Percentiles rank a stretch among this genome's conserved stretches.
phyloP scores from a whole-genome alignment of 2,113 vertebrate species.

The Cavia porcellus region DNA sequence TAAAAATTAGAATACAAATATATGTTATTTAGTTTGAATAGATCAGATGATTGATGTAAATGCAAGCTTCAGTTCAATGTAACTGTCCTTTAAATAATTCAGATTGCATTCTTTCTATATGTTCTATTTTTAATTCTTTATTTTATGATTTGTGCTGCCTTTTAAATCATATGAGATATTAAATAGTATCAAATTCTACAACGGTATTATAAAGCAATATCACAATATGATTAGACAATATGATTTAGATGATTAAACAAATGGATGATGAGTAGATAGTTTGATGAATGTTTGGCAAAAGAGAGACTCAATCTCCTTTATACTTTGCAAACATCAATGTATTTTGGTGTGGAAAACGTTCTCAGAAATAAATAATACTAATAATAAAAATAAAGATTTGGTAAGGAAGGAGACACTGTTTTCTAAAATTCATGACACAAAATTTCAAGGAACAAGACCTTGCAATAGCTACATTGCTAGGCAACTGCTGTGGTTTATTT shows the following conservation, averaged over 20 bases:
- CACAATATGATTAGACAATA: neutral
- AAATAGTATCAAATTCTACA: slow-evolving; percentile 46
- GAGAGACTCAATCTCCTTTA: neutral
- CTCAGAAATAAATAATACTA: neutral
- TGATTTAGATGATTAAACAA: slow-evolving; percentile 17
- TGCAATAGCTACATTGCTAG: neutral
- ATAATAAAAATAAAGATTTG: neutral
- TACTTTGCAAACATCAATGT: neutral
- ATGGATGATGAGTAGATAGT: neutral
- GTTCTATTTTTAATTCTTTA: slow-evolving; percentile 4
- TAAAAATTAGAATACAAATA: neutral
- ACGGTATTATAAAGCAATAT: slow-evolving; percentile 10
- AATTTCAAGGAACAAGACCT: neutral
- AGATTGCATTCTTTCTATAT: neutral
- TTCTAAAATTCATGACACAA: neutral
- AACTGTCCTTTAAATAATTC: slow-evolving; percentile 57
- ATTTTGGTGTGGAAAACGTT: neutral
- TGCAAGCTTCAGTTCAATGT: neutral
- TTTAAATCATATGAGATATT: neutral
- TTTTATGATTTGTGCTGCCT: neutral
- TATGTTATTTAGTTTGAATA: slow-evolving; percentile 32
- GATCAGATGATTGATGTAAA: neutral
- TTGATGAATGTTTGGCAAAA: neutral
- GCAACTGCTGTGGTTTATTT: neutral
- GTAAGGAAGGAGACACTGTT: neutral